Evolutionary conservation across 2,113 vertebrate species (phyloP).

Genomic region (Planiliza haematocheilus): DNA sequence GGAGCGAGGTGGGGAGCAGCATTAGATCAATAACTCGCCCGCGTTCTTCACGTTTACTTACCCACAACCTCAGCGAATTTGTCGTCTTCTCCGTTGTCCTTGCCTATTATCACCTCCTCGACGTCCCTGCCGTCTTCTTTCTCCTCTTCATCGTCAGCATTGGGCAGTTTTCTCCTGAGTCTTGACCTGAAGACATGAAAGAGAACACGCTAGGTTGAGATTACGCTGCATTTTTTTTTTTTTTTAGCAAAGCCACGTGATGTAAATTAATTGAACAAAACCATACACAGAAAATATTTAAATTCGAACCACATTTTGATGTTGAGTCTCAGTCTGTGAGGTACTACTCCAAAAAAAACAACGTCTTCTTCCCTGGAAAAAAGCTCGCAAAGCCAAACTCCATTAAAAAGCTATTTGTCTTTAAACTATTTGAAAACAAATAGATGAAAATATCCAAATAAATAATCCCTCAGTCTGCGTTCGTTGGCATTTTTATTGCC

Average conservation of each 20-base stretch:
- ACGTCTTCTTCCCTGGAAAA: slow-evolving; percentile 29
- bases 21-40: background rate
- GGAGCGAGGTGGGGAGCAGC: background rate
- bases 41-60: slow-evolving; percentile 40
- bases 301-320: background rate
- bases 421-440: slow-evolving; percentile 18
- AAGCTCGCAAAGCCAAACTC: slow-evolving; percentile 17
- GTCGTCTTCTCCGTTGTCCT: slow-evolving; percentile 20
- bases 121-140: slow-evolving; percentile 43
- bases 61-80: slow-evolving; percentile 61
- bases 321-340: slow-evolving; percentile 1
- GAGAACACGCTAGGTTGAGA: background rate
- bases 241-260: background rate
- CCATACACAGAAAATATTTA: background rate
- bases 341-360: slow-evolving; percentile 37
- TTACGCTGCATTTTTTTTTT: background rate
- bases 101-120: slow-evolving; percentile 26
- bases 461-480: slow-evolving; percentile 14
- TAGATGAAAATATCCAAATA: slow-evolving; percentile 16
- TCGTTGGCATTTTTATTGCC: slow-evolving; percentile 7
- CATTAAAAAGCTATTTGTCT: slow-evolving; percentile 43
- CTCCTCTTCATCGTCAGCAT: background rate
- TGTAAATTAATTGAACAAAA: too few species aligned
- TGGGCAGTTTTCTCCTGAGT: slow-evolving; percentile 19
- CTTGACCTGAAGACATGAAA: slow-evolving; percentile 29